Evolutionary conservation across 2,888 invertebrate genomes (phyloP), one percentile per base, ranked within the genome.

Genomic region (Zeuzera pyrina): DNA sequence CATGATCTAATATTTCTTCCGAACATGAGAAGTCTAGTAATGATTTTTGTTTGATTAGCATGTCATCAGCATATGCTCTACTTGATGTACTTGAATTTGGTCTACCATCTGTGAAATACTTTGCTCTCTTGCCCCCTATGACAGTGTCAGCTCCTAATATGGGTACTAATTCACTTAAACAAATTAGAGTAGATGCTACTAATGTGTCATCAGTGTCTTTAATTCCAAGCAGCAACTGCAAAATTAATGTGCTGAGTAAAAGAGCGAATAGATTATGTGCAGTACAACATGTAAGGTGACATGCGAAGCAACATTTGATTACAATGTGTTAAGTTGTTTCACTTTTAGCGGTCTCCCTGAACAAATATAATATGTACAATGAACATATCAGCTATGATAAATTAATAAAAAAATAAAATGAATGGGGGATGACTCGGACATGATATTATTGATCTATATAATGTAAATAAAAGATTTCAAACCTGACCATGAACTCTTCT

Each of bases 71-170:
- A 14, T 29, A 23, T 33, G 37, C 27, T 22, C 41, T 35, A 16
- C 47, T 38, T n/a, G 15, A 6, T 6, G 43, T 31, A 49, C 68
- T 66, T 36, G 73, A 55, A 57, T 89, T 90, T 2, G 96, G 96
- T 48, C 92, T 85, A 4, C 95, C 95, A 62, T 95, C 94, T 12
- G 92, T 91, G 60, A 97, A 97, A 32, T 93, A 78, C 62, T 90
- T 91, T 1, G 87, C 87, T 41, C 95, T 85, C 54, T 90, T 89
- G 0, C 94, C 93, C 2, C 95, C 94, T 26, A 97, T 90, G 1
- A 97, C 94, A 12, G 89, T 86, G n/a, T 90, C 86, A 8, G 94
- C 91, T 8, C 97, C 96, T 31, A 95, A 78, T 41, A 95, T 86
- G 1, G 94, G 92, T 13, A 97, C 92, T 35, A 97, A 72, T 53